A percentile compares a stretch with the other conserved stretches of the same genome.
phyloP scores from a whole-genome alignment of 2,113 vertebrate genomes.

The Barnardius zonarius region DNA sequence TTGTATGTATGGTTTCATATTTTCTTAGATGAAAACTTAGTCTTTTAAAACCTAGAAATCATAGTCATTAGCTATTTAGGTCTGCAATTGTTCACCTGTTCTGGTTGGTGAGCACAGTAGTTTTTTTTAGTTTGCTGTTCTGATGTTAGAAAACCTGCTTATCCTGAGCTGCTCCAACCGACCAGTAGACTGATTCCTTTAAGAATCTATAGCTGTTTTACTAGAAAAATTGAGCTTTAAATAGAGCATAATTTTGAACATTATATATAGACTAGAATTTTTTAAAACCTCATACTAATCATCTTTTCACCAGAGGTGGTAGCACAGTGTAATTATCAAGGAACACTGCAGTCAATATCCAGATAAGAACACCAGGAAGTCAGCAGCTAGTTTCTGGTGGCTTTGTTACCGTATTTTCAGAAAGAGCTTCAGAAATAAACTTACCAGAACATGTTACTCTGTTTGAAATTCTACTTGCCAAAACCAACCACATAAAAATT shows the following conservation, averaged over 20 bases:
- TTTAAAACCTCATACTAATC: neutral
- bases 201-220: neutral
- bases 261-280: neutral
- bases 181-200: neutral
- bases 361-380: neutral
- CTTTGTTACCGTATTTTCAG: neutral
- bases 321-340: neutral
- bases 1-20: neutral
- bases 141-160: neutral
- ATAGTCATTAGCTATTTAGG: neutral
- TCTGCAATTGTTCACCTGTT: neutral
- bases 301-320: neutral
- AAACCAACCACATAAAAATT: neutral
- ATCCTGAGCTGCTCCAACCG: neutral
- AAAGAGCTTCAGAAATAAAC: neutral
- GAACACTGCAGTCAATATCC: neutral
- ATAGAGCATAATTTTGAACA: neutral
- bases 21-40: neutral
- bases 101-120: neutral
- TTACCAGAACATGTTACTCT: neutral
- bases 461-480: neutral
- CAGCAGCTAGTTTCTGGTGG: neutral
- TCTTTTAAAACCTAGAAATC: neutral
- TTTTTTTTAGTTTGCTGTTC: neutral
- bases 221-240: neutral